These are phyloP conservation scores for Sycophila texana DNA, from an alignment of 2,888 invertebrate species.

Conservation along the genomic window DNA sequence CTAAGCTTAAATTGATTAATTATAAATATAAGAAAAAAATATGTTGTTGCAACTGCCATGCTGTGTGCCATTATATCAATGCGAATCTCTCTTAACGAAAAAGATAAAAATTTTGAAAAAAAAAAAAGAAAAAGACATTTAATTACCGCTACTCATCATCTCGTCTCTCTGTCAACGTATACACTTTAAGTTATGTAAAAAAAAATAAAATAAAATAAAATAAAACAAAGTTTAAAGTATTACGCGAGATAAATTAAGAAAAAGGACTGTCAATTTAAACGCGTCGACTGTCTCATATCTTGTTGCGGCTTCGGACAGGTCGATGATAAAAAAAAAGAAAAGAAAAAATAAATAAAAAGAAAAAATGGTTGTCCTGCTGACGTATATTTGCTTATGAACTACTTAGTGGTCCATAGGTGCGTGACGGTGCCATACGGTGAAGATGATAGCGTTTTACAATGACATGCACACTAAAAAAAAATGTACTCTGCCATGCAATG, in stretches of 20 bases:
- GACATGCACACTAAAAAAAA: slow-evolving; percentile 21
- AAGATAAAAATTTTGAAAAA: slow-evolving; percentile 37
- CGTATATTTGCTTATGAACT: slow-evolving; percentile 13
- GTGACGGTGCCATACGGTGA: slow-evolving; percentile 12
- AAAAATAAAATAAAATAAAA: not conserved
- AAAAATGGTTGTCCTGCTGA: slow-evolving; percentile 28
- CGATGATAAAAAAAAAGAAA: not conserved
- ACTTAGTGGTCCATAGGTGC: slow-evolving; percentile 15
- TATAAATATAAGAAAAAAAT: slow-evolving; percentile 52
- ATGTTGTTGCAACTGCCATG: slow-evolving; percentile 75
- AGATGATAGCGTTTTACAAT: slow-evolving; percentile 14
- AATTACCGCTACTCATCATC: slow-evolving; percentile 49
- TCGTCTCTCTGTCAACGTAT: slow-evolving; percentile 56
- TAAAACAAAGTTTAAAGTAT: slow-evolving; percentile 13
- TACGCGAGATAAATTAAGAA: slow-evolving; percentile 20
- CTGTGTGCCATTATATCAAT: slow-evolving; percentile 74
- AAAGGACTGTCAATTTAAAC: slow-evolving; percentile 42
- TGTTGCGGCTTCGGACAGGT: slow-evolving; percentile 23
- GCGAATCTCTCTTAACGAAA: slow-evolving; percentile 67
- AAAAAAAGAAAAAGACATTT: slow-evolving; percentile 4
- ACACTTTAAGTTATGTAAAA: slow-evolving; percentile 38
- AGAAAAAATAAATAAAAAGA: not conserved
- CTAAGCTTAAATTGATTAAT: slow-evolving; percentile 67
- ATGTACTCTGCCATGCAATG: no score
- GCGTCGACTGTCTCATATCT: slow-evolving; percentile 19